Evolutionary conservation across 2,113 vertebrate species (phyloP), one percentile per base, ranked within the genome.

Genomic region (Blennius ocellaris): DNA sequence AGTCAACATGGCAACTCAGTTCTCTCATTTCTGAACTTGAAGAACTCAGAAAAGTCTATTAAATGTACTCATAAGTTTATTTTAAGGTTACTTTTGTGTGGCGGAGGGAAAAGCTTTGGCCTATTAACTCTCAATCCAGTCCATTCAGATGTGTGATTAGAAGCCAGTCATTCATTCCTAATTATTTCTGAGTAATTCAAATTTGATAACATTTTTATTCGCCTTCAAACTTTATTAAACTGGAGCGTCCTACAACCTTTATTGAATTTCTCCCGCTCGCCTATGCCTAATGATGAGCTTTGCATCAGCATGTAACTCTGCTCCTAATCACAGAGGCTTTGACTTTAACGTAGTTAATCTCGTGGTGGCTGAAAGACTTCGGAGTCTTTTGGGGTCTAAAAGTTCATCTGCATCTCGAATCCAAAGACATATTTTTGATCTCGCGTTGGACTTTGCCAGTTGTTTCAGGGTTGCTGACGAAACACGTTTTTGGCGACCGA

Each of bases 171-270:
- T 61, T 87, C 65, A 47, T 57, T 81, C 64, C 78, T 74, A 69
- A 82, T 82, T 67, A 81, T 76, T 75, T 80, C 65, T 15, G 21
- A 71, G 73, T 65, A 39, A 76, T 87, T 74, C 65, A 55, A 77
- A 73, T 69, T 51, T n/a, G 70, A 81, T 71, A 67, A 81, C 57
- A 15, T 81, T 73, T 59, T 78, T 67, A 67, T 60, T 49, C 43
- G 72, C 66, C 59, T 75, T 80, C 68, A 60, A 81, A 83, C 67
- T 69, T 77, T 67, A 79, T 69, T 81, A 78, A 65, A 73, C 55
- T 67, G 47, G 17, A 76, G 63, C 64, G 59, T 71, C 68, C 36
- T 44, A 78, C 61, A 30, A 43, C 55, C 38, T 1, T 81, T 77
- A 83, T 68, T 90, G 62, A 82, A 79, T 85, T 58, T 76, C 65